Evolutionary conservation across 1,140 invertebrate genomes (phyloP).

Genomic region (Apis dorsata): DNA sequence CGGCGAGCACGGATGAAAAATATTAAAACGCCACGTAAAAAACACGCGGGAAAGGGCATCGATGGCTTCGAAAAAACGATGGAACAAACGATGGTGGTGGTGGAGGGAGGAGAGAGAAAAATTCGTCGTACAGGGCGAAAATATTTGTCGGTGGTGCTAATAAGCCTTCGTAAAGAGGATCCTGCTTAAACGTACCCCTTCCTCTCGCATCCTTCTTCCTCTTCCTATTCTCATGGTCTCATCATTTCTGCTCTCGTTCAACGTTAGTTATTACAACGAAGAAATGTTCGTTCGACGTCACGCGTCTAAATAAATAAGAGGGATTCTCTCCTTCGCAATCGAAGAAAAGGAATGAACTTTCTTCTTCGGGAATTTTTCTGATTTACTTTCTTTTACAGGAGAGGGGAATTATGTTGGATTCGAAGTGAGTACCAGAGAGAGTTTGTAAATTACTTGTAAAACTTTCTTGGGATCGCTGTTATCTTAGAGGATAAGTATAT

Average conservation of each 20-base stretch:
- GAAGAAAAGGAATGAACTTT: background rate
- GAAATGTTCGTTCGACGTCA: background rate
- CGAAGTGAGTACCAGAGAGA: too few relatives aligned
- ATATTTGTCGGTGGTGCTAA: constrained; percentile 56
- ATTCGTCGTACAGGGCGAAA: constrained; percentile 28
- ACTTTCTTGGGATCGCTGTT: background rate
- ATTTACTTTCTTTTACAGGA: background rate
- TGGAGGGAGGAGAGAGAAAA: background rate
- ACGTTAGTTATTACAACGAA: background rate
- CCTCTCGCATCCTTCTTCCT: constrained; percentile 22
- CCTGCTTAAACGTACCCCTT: constrained; percentile 55
- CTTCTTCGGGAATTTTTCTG: too few relatives aligned
- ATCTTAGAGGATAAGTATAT: background rate
- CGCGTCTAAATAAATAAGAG: background rate
- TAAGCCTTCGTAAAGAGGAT: constrained; percentile 61
- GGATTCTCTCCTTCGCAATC: background rate
- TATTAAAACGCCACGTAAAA: background rate
- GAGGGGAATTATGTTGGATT: background rate
- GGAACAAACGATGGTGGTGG: background rate
- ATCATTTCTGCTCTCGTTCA: constrained; percentile 37
- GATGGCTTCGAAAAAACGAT: background rate
- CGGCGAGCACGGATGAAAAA: background rate
- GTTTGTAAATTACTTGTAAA: background rate
- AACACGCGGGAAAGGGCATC: background rate
- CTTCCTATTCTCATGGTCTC: constrained; percentile 8